These are phyloP conservation scores for Hypsibius dujardini DNA, from an alignment of 1,140 invertebrate genomes.

Conservation along the genomic window DNA sequence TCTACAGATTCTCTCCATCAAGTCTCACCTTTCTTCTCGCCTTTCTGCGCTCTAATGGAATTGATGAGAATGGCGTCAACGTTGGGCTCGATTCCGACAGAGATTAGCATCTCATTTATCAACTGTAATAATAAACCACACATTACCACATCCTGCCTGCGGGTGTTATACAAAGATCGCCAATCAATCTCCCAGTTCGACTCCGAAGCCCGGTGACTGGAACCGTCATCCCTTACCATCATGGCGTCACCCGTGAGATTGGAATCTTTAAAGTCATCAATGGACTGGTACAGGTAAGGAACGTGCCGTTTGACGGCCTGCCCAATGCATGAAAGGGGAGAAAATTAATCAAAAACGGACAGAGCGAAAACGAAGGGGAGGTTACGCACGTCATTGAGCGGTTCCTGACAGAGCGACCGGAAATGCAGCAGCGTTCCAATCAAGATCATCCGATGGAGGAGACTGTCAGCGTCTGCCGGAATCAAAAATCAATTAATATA, in stretches of 20 bases:
- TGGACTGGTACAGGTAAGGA: constrained; percentile 86
- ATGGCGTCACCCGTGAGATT: constrained; percentile 72
- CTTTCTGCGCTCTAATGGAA: constrained; percentile 56
- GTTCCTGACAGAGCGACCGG: constrained; percentile 73
- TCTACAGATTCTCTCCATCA: neutral
- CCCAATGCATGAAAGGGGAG: too few relatives aligned
- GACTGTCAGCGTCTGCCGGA: constrained; percentile 61
- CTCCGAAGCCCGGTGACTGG: too few relatives aligned
- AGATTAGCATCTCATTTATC: constrained; percentile 88
- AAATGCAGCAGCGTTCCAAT: constrained; percentile 94
- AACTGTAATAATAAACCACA: constrained; percentile 37
- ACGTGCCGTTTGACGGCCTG: constrained; percentile 64
- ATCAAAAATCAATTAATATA: neutral
- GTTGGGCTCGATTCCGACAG: constrained; percentile 73
- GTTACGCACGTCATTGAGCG: constrained; percentile 61
- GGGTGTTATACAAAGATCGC: too few relatives aligned
- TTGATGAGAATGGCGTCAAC: constrained; percentile 82
- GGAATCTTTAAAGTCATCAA: constrained; percentile 82
- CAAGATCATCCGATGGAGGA: constrained; percentile 87
- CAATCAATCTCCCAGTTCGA: constrained; percentile 15
- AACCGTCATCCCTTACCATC: constrained; percentile 35
- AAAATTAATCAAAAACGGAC: neutral
- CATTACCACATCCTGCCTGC: too few relatives aligned
- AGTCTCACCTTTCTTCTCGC: constrained; percentile 42
- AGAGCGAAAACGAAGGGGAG: constrained; percentile 15